These are phyloP conservation scores for Brachionus calyciflorus DNA, from an alignment of 1,140 invertebrate genomes.

Conservation along the genomic window DNA sequence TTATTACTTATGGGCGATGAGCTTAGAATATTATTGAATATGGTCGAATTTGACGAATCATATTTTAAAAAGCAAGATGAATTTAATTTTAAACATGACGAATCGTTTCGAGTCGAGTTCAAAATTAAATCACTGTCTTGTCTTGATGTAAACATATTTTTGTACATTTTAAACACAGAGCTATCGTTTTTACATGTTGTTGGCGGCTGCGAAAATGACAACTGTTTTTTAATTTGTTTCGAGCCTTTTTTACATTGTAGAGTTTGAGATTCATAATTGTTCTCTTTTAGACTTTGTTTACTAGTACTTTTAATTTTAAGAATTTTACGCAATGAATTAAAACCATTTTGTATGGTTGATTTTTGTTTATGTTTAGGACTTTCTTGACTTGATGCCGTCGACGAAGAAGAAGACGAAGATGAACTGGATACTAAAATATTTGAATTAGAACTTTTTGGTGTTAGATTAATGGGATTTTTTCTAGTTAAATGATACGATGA, in stretches of 20 bases:
- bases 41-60: neutral
- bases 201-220: neutral
- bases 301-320: neutral
- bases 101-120: neutral
- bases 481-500: constrained; percentile 37
- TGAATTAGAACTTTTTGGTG: neutral
- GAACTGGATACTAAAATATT: constrained; percentile 2
- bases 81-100: constrained; percentile 7
- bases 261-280: neutral
- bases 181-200: neutral
- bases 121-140: neutral
- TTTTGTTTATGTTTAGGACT: neutral
- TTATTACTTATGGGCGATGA: constrained; percentile 5
- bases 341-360: neutral
- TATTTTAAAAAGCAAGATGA: too few species aligned
- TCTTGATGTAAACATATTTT: neutral
- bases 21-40: constrained; percentile 11
- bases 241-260: neutral
- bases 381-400: neutral
- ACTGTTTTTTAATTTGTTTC: neutral
- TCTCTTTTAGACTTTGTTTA: neutral
- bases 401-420: neutral
- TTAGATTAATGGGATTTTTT: neutral
- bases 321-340: constrained; percentile 18
- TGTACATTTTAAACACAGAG: neutral